Base-by-base conservation (phyloP, 2,797 vertebrate species). In the Siniperca undulata region DNA sequence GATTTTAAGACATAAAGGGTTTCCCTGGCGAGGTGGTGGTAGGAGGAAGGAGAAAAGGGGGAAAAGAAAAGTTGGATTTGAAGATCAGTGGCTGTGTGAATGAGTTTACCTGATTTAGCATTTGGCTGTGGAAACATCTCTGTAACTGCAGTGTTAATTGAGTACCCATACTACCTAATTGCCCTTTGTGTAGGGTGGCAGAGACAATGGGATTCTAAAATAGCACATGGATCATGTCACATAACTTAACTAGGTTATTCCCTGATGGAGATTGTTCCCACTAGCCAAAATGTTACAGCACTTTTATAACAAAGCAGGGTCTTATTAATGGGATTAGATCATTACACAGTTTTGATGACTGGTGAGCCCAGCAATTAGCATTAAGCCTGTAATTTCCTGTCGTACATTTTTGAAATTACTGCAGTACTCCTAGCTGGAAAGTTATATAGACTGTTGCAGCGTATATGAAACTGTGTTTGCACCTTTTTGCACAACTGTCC, bases 1-100 rank as follows among this genome's bases (percentile, higher is more conserved):
- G 94, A 94, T 95, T 95, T 93, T 66, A 80, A 94, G 78, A 88
- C 84, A 74, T 91, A 78, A 95, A 92, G 79, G 70, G 84, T 91
- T 95, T 94, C 84, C 88, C 87, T 78, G 68, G 83, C 73, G 78
- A 81, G 70, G 67, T 84, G 79, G 78, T 73, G 64, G 78, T 58
- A 78, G 70, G 70, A 74, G 68, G 59, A 80, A 85, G 66, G 74
- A 70, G 74, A 80, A 38, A 78, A 66, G 20, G 27, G 46, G 70
- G 36, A 78, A 83, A 83, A 50, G 61, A 74, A 85, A 89, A 72
- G 80, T 82, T 91, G 88, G 89, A 92, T 91, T 94, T 93, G 59
- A 83, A 90, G 87, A 93, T 93, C 83, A 87, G 92, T 78, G 77
- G 82, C 72, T 80, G 59, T 90, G 80, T 79, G 82, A 92, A 88